phyloP scores from a whole-genome alignment of 2,888 invertebrate species.

The Deilephila elpenor region DNA sequence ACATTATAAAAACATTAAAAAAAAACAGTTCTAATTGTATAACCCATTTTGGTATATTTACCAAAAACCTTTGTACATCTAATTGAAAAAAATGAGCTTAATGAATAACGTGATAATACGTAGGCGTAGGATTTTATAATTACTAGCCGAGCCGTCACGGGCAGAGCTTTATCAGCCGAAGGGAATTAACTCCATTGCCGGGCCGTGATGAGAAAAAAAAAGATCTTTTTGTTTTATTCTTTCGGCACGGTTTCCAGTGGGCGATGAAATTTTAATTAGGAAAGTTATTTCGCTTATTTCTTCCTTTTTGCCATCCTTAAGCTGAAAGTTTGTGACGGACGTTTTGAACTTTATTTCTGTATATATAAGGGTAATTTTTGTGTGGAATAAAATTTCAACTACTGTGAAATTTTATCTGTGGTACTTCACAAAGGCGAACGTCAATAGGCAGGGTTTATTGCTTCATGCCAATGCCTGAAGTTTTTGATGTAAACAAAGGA shows the following conservation, averaged over 20 bases:
- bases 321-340: slow-evolving; percentile 31
- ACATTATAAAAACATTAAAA: no score
- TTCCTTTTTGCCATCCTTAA: slow-evolving; percentile 48
- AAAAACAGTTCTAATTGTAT: no score
- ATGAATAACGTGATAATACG: slow-evolving; percentile 23
- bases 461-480: slow-evolving; percentile 44
- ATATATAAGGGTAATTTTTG: slow-evolving; percentile 32
- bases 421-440: slow-evolving; percentile 51
- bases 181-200: slow-evolving; percentile 56
- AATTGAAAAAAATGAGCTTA: slow-evolving; percentile 14
- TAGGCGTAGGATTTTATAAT: slow-evolving; percentile 23
- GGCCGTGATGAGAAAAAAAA: slow-evolving; percentile 45
- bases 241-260: slow-evolving; percentile 57
- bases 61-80: neutral
- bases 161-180: slow-evolving; percentile 48
- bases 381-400: slow-evolving; percentile 11
- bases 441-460: slow-evolving; percentile 48
- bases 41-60: neutral
- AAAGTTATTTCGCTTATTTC: slow-evolving; percentile 63
- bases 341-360: slow-evolving; percentile 33
- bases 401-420: slow-evolving; percentile 47
- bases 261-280: slow-evolving; percentile 72
- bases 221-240: slow-evolving; percentile 52
- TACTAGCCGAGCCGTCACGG: slow-evolving; percentile 15
- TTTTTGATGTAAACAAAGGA: slow-evolving; percentile 33